A percentile compares a stretch with the other conserved stretches of the same genome.
These are phyloP conservation scores for Dunckerocampus dactyliophorus DNA, from an alignment of 2,113 vertebrate species.

Conservation along the genomic window DNA sequence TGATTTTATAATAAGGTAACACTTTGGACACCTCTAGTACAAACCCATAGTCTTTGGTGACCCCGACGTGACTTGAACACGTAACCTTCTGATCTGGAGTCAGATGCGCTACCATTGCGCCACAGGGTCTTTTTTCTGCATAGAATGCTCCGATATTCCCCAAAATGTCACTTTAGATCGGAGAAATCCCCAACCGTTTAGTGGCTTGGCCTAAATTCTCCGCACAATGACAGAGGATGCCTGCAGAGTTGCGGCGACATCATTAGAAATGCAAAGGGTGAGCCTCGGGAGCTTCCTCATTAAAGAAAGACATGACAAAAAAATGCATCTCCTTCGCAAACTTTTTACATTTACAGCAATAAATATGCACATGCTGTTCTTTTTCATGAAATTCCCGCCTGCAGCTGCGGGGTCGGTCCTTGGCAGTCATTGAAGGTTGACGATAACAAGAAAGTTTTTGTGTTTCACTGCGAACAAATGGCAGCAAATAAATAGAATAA, in stretches of 20 bases:
- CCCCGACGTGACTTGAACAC: no score
- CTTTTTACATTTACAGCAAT: conserved; percentile 55
- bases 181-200: neutral
- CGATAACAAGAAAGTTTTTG: neutral
- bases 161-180: no score
- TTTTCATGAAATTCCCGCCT: conserved; percentile 42
- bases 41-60: no score
- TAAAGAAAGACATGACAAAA: conserved; percentile 13
- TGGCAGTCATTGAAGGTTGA: conserved; percentile 10
- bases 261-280: conserved; percentile 67
- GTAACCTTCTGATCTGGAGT: no score
- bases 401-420: conserved; percentile 31
- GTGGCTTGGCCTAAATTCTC: conserved; percentile 31
- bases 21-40: no score
- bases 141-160: no score
- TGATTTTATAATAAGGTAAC: no score
- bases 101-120: no score
- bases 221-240: conserved; percentile 42
- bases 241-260: conserved; percentile 40
- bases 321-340: conserved; percentile 48
- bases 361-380: conserved; percentile 45
- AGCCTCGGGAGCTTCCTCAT: conserved; percentile 56
- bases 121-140: no score
- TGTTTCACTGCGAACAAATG: neutral
- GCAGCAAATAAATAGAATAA: no score